Evolutionary conservation across 2,797 vertebrate genomes (phyloP).

Genomic region (Malurus splendens): DNA sequence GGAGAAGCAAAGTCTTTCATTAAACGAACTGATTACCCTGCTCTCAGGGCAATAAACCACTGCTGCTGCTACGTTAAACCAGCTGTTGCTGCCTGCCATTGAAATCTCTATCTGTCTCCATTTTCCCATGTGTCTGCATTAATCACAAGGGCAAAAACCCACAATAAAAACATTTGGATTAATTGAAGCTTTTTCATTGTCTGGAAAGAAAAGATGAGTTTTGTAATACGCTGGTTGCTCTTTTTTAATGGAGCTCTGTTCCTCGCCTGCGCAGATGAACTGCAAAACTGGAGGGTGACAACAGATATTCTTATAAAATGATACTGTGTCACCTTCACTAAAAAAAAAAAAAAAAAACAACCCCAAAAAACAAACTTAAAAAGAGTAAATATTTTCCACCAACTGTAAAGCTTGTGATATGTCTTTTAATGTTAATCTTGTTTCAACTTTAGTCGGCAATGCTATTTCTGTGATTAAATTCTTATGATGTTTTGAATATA

Average conservation of each 20-base stretch:
- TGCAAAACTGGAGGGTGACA: not conserved
- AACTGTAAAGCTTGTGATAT: not conserved
- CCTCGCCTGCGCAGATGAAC: not conserved
- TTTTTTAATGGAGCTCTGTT: not conserved
- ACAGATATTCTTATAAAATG: not conserved
- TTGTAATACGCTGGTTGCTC: not conserved
- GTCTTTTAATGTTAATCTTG: not conserved
- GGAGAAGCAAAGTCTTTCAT: not conserved
- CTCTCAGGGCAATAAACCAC: not conserved
- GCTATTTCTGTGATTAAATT: not conserved
- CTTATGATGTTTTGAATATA: not conserved
- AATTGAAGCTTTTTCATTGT: not conserved
- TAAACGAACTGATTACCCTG: not conserved
- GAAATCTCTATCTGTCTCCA: not conserved
- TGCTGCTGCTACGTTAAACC: not conserved
- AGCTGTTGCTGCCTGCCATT: not conserved
- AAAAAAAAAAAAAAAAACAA: not conserved
- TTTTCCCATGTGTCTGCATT: not conserved
- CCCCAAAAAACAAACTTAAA: rapidly evolving
- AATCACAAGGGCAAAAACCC: not conserved
- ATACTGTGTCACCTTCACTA: not conserved
- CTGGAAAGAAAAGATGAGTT: not conserved
- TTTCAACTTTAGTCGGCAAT: not conserved
- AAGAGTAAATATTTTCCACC: not conserved
- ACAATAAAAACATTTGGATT: not conserved